Evolutionary conservation across 2,113 vertebrate species (phyloP), one percentile per base, ranked within the genome.

Genomic region (Dipodomys ordii): DNA sequence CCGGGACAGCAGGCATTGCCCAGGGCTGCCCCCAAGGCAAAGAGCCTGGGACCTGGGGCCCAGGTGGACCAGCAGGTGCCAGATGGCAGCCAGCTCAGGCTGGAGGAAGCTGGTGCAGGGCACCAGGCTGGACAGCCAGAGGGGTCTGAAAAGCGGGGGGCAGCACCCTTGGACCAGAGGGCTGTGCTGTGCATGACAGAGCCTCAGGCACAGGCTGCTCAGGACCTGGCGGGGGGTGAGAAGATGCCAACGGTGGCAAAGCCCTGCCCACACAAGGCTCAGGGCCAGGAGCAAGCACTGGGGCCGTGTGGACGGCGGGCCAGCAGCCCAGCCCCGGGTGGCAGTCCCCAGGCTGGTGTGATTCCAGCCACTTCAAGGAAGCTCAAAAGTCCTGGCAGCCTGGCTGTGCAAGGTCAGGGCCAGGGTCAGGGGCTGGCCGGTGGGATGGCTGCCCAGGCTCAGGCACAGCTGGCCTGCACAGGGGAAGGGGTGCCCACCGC

Each of bases 101-200:
- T 32, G 28, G 65, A 69, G 69, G 71, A 74, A 79, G 28, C 87
- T 12, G 53, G 92, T 39, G 39, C 39, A 5, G 39, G 39, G 39
- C 39, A 95, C 53, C 79, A 95, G 74, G 28, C 27, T 3, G 78
- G 77, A 79, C 10, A 89, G 91, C 5, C 30, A 13, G 35, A 4
- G 11, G 65, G 83, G 13, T 46, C 23, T 23, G 65, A 72, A 39
- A 72, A 68, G 88, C 76, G 68, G 83, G 68, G 79, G 65, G 3
- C 0, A 0, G 28, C 7, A 6, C n/a, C 25, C 18, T 7, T 8
- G 35, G 44, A 10, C 49, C 86, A 78, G 12, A 78, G 57, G 3
- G 6, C n/a, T 4, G 0, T 0, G 2, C 6, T 8, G 1, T 0
- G 0, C 2, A 9, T 8, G 12, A 35, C 57, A 49, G 82, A 67